Conservation (phyloP, 2,888 invertebrate genomes). For the Labia minor region DNA sequence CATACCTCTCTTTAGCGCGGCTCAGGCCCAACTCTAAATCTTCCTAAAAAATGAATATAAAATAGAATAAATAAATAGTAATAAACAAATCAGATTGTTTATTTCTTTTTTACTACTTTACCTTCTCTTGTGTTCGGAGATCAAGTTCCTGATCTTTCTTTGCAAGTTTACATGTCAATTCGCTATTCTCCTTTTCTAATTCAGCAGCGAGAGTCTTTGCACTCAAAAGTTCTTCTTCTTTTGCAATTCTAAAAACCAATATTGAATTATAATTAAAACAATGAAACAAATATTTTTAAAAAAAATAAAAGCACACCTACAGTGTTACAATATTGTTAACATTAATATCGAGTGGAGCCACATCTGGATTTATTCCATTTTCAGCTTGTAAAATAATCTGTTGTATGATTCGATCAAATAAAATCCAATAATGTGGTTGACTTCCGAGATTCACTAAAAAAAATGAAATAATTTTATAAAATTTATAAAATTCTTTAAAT, state of each 20-base stretch:
- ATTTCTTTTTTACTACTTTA: slow-evolving; percentile 29
- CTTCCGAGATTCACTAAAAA: slow-evolving; percentile 69
- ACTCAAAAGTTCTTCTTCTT: slow-evolving; percentile 83
- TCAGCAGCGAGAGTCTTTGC: slow-evolving; percentile 79
- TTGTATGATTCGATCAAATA: slow-evolving; percentile 88
- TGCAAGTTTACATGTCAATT: slow-evolving; percentile 72
- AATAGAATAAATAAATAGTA: not conserved
- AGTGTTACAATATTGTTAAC: slow-evolving; percentile 83
- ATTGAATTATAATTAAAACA: slow-evolving; percentile 3
- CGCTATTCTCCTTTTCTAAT: slow-evolving; percentile 76
- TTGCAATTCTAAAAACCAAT: slow-evolving; percentile 50
- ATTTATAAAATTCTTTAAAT: slow-evolving; percentile 26
- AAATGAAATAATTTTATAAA: slow-evolving; percentile 20
- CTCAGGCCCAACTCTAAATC: slow-evolving; percentile 74
- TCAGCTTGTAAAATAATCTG: slow-evolving; percentile 79
- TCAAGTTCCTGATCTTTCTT: slow-evolving; percentile 89
- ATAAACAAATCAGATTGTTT: not conserved
- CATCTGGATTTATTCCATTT: slow-evolving; percentile 64
- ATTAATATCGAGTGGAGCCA: slow-evolving; percentile 75
- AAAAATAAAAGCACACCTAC: slow-evolving; percentile 31
- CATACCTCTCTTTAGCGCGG: slow-evolving; percentile 74
- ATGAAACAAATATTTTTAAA: not conserved
- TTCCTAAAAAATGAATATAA: slow-evolving; percentile 43
- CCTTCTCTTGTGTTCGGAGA: slow-evolving; percentile 75
- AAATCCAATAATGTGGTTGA: slow-evolving; percentile 83